Percentiles rank a stretch among this genome's conserved stretches.
These are phyloP conservation scores for Babyrousa celebensis DNA, from an alignment of 2,797 vertebrate genomes.

Conservation along the genomic window DNA sequence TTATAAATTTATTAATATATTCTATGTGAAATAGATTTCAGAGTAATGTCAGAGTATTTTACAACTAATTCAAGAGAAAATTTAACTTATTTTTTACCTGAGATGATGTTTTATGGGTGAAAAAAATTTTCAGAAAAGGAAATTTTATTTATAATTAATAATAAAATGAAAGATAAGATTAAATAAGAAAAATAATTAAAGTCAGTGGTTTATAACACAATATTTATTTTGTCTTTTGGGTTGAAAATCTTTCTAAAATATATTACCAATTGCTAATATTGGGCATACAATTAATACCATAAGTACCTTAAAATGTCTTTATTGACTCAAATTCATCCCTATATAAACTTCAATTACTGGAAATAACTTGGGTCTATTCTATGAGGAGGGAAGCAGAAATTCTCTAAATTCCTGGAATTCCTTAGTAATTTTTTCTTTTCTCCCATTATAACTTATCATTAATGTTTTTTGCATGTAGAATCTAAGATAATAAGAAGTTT, in stretches of 20 bases:
- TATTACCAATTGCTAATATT: not conserved
- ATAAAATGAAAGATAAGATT: not conserved
- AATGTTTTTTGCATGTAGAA: not conserved
- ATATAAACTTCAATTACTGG: slow-evolving; percentile 38
- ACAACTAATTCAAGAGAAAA: slow-evolving; percentile 3
- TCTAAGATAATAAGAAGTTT: not conserved
- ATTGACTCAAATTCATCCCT: not conserved
- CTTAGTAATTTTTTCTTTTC: not conserved
- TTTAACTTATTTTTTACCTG: not conserved
- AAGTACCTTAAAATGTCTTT: not conserved
- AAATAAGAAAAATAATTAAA: not conserved
- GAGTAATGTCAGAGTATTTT: not conserved
- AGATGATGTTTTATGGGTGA: not conserved
- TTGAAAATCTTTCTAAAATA: not conserved
- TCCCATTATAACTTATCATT: not conserved
- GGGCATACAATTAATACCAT: not conserved
- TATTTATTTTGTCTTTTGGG: not conserved
- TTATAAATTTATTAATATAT: not conserved
- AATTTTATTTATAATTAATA: not conserved
- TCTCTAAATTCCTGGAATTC: not conserved
- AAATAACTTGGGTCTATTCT: not conserved
- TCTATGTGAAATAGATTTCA: not conserved
- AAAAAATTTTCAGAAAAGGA: not conserved
- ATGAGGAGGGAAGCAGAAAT: not conserved
- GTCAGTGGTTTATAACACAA: not conserved